A percentile compares a stretch with the other conserved stretches of the same genome.
These are phyloP conservation scores for Lasius fuliginosus DNA, from an alignment of 2,888 invertebrate species.

Conservation along the genomic window DNA sequence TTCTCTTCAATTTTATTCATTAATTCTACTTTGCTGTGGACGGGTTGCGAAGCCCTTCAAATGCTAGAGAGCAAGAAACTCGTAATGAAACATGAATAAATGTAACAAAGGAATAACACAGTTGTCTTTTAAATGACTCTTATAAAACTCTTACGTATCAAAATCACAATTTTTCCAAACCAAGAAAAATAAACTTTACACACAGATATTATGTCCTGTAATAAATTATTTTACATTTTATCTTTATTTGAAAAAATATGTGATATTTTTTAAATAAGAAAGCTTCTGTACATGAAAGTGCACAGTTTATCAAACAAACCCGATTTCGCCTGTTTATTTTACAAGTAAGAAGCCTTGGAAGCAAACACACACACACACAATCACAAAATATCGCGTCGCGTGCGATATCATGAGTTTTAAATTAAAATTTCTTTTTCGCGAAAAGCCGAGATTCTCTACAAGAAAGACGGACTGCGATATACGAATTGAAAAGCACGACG, in stretches of 20 bases:
- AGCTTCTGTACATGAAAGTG: not conserved
- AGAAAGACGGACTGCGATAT: not conserved
- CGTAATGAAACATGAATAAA: not conserved
- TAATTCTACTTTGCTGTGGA: slow-evolving; percentile 3
- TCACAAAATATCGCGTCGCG: not conserved
- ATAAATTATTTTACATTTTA: not conserved
- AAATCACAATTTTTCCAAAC: not conserved
- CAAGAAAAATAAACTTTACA: not conserved
- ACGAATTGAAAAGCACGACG: not conserved
- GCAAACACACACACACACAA: not conserved
- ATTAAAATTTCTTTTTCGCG: not conserved
- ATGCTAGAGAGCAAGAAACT: slow-evolving; percentile 7
- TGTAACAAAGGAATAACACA: not conserved
- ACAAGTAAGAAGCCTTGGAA: not conserved
- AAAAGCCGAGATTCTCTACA: not conserved
- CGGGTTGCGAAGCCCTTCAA: slow-evolving; percentile 8
- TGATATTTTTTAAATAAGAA: not conserved
- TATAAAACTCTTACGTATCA: not conserved
- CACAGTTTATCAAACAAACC: not conserved
- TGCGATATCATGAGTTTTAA: not conserved
- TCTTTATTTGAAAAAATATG: not conserved
- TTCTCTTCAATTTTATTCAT: not conserved
- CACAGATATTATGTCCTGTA: not conserved
- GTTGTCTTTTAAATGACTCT: not conserved
- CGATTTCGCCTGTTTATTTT: not conserved